phyloP scores from a whole-genome alignment of 1,140 invertebrate species.

The Trichonephila inaurata region DNA sequence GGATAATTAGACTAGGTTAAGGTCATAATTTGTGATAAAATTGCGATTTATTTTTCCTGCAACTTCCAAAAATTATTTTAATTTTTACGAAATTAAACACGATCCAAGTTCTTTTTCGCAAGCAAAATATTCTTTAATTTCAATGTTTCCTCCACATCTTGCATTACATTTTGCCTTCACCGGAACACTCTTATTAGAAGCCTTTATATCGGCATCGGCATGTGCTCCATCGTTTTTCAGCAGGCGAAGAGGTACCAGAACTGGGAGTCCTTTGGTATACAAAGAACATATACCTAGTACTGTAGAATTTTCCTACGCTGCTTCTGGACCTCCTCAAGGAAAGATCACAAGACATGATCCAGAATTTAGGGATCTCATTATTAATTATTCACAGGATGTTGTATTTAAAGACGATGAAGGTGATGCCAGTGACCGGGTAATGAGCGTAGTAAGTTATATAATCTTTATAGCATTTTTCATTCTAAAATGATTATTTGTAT shows the following conservation, averaged over 20 bases:
- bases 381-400: conserved; percentile 96
- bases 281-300: conserved; percentile 97
- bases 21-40: too few relatives aligned
- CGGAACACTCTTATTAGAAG: too few relatives aligned
- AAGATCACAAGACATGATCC: conserved; percentile 89
- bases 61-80: too few relatives aligned
- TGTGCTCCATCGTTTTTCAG: conserved; percentile 91
- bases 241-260: conserved; percentile 87
- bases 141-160: too few relatives aligned
- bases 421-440: conserved; percentile 95
- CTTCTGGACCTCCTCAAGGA: conserved; percentile 92
- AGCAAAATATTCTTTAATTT: too few relatives aligned
- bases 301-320: conserved; percentile 92
- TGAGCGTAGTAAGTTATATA: conserved; percentile 83
- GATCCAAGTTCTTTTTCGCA: too few relatives aligned
- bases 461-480: neutral
- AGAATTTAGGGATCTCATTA: conserved; percentile 93
- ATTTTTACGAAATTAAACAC: too few relatives aligned
- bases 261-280: conserved; percentile 94
- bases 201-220: neutral
- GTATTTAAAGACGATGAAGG: conserved; percentile 97
- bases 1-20: too few relatives aligned
- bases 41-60: too few relatives aligned
- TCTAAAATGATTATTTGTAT: too few relatives aligned
- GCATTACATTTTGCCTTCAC: neutral